A percentile compares a stretch with the other conserved stretches of the same genome.
phyloP scores from a whole-genome alignment of 2,888 invertebrate species.

The Adelognathus sp. region DNA sequence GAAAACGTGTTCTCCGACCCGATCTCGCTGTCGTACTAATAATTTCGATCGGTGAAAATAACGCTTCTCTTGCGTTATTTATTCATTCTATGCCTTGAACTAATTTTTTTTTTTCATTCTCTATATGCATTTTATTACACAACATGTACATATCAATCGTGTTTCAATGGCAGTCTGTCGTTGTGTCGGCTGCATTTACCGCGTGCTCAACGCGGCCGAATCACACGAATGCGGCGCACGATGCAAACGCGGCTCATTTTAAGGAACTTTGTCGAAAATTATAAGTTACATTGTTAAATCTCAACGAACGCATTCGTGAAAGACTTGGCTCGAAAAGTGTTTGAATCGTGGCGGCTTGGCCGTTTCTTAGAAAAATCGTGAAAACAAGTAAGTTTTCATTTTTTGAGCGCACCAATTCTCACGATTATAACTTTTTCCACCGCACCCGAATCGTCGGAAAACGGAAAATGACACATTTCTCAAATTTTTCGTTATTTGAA shows the following conservation, averaged over 20 bases:
- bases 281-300: constrained; percentile 29
- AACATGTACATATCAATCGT: constrained; percentile 63
- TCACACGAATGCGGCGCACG: constrained; percentile 49
- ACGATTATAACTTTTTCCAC: no score
- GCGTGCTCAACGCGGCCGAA: neutral
- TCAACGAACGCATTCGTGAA: neutral
- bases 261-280: constrained; percentile 66
- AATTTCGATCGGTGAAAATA: constrained; percentile 30
- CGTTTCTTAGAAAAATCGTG: neutral
- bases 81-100: constrained; percentile 17
- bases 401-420: neutral
- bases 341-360: neutral
- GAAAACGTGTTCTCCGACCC: constrained; percentile 48
- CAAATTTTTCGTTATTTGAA: no score
- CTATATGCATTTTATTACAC: constrained; percentile 62
- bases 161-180: constrained; percentile 72
- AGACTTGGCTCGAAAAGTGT: neutral
- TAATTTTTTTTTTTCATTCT: constrained; percentile 33
- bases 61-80: constrained; percentile 20
- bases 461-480: no score
- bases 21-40: constrained; percentile 31
- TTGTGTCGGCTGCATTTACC: constrained; percentile 57
- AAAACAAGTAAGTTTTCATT: neutral
- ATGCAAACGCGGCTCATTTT: constrained; percentile 63
- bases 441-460: no score